phyloP scores from a whole-genome alignment of 2,797 vertebrate genomes.

The Gobionotothen gibberifrons region DNA sequence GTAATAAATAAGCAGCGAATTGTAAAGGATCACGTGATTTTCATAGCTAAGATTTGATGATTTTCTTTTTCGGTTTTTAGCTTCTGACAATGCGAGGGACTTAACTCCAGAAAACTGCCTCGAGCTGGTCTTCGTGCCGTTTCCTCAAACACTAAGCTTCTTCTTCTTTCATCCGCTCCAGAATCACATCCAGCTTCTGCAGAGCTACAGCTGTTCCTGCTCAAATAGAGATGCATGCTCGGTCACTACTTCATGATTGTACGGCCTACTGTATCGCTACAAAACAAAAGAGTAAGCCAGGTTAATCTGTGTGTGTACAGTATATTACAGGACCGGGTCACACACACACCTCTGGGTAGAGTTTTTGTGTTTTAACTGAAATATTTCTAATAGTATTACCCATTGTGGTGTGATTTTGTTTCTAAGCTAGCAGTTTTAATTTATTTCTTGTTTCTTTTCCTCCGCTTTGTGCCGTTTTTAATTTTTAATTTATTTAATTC shows the following conservation, averaged over 20 bases:
- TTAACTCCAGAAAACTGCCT: constrained; percentile 59
- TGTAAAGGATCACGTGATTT: constrained; percentile 67
- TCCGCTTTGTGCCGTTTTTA: constrained; percentile 20
- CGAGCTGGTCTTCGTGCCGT: constrained; percentile 38
- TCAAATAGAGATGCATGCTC: constrained; percentile 53
- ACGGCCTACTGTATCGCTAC: constrained; percentile 32
- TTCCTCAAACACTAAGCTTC: constrained; percentile 17
- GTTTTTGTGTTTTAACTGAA: constrained; percentile 30
- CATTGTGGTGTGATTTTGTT: constrained; percentile 58
- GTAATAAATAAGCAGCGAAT: constrained; percentile 60
- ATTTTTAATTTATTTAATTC: constrained; percentile 4
- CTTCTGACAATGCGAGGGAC: constrained; percentile 45
- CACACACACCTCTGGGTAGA: constrained; percentile 21
- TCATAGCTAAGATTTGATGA: constrained; percentile 46
- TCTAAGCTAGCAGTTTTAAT: constrained; percentile 21
- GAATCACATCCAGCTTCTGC: constrained; percentile 44
- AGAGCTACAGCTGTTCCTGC: constrained; percentile 13
- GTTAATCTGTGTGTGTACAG: constrained; percentile 31
- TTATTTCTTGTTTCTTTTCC: neutral
- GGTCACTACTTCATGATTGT: constrained; percentile 60
- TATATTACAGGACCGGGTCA: constrained; percentile 18
- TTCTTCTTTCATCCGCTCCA: constrained; percentile 28
- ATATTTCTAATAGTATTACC: constrained; percentile 49
- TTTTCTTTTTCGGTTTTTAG: constrained; percentile 28
- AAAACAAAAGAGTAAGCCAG: constrained; percentile 20